Percentiles rank a stretch among this genome's conserved stretches.
These are phyloP conservation scores for Oreochromis mossambicus DNA, from an alignment of 2,797 vertebrate species.

Conservation along the genomic window DNA sequence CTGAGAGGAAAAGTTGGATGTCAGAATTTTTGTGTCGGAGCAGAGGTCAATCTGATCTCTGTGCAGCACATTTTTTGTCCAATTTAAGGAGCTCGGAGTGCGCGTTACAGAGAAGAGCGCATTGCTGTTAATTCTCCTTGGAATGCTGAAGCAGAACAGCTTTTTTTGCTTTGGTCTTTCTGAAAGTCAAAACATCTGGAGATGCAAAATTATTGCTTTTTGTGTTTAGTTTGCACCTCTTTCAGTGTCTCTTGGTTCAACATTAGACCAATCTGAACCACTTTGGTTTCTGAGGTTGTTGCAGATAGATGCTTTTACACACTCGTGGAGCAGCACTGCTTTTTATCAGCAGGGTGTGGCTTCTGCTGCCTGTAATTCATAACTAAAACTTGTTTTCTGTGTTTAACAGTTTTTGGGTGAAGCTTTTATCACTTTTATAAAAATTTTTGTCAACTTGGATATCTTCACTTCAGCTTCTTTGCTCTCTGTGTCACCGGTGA, in stretches of 20 bases:
- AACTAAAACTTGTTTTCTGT: background rate
- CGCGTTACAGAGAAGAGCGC: background rate
- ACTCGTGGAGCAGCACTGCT: background rate
- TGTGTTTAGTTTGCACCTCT: background rate
- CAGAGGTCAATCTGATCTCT: background rate
- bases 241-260: background rate
- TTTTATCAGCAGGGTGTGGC: background rate
- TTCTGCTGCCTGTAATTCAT: background rate
- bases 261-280: background rate
- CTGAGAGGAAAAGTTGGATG: background rate
- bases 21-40: background rate
- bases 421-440: background rate
- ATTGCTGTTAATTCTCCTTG: background rate
- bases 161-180: background rate
- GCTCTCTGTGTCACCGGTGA: background rate
- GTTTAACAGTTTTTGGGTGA: background rate
- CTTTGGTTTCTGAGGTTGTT: background rate
- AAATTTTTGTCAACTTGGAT: rapidly evolving
- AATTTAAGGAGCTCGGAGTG: background rate
- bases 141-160: background rate
- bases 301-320: rapidly evolving
- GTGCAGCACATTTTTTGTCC: rapidly evolving
- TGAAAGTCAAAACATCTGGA: background rate
- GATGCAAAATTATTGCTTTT: background rate
- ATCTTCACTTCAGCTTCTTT: background rate